phyloP scores from a whole-genome alignment of 2,113 vertebrate genomes.

The Carassius auratus region DNA sequence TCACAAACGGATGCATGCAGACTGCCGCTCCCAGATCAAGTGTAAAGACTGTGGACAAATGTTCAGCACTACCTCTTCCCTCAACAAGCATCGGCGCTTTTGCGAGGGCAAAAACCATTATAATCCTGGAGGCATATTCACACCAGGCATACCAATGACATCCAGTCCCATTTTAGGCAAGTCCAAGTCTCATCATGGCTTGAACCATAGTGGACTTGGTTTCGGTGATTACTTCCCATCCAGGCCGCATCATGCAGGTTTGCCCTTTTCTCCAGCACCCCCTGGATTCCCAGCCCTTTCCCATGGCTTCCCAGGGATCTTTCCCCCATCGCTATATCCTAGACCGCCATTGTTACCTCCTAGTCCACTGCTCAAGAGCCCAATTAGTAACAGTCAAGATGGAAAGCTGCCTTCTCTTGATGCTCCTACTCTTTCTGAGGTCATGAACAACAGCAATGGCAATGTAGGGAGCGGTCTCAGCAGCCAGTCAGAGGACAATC shows the following conservation, averaged over 20 bases:
- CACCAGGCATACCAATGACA: conserved; percentile 88
- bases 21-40: conserved; percentile 99
- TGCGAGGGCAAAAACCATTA: conserved; percentile 99
- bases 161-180: conserved; percentile 92
- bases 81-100: conserved; percentile 99
- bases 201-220: conserved; percentile 87
- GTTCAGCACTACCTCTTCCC: conserved; percentile 99
- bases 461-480: conserved; percentile 68
- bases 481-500: conserved; percentile 79
- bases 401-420: conserved; percentile 88
- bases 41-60: conserved; percentile 99
- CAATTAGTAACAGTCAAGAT: conserved; percentile 84
- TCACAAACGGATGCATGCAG: conserved; percentile 99
- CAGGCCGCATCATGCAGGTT: conserved; percentile 84
- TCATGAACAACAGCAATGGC: conserved; percentile 78
- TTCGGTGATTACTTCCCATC: conserved; percentile 94
- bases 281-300: conserved; percentile 81
- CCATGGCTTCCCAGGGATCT: conserved; percentile 90
- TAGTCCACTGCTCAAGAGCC: conserved; percentile 88
- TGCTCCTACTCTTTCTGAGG: conserved; percentile 81
- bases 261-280: conserved; percentile 85
- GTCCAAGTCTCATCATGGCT: conserved; percentile 83
- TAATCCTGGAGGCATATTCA: conserved; percentile 84
- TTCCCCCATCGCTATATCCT: conserved; percentile 92
- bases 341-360: conserved; percentile 92